Evolutionary conservation across 2,888 invertebrate genomes (phyloP), one percentile per base, ranked within the genome.

Genomic region (Amphipoea oculea): DNA sequence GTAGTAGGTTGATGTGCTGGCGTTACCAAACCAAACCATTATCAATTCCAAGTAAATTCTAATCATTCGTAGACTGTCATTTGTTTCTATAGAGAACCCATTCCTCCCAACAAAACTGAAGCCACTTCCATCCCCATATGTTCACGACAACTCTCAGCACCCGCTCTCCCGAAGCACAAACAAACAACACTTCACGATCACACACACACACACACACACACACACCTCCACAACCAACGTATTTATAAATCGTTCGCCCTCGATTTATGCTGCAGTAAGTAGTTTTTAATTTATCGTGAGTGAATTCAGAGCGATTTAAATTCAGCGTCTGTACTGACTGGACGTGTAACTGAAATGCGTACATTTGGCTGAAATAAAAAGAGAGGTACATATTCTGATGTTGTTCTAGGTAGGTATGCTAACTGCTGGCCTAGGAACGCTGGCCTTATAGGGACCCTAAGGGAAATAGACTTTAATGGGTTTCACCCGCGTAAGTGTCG

Each of bases 171-270:
- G 79, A 81, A 88, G 69, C 78, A 65, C 81, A 81, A 89, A 89
- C 83, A 89, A 87, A 85, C 87, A 87, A 79, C 85, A 79, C 83
- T 87, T 51, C 60, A 69, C 73, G 62, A 76, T 73, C 78, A 62
- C 70, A 57, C 4, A 65, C 54, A 36, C 71, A 74, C 78, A 62
- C 70, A 57, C 4, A 65, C 54, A 36, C 71, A 74, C 20, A 60
- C 65, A 11, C 71, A 73, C 11, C 14, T 11, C 17, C 14, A 68
- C 12, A 48, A 67, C 45, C 71, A 48, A 63, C 57, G 75, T 83
- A 73, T 76, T 79, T 83, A 83, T 76, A 84, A 78, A 87, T 78
- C 81, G 68, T 63, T 81, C 60, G 60, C 45, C 12, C 69, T 67
- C 73, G 66, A 78, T 78, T 84, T 76, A 78, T 79, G 60, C 23